Conservation (phyloP, 2,888 invertebrate genomes). For the Dryococelus australis region DNA sequence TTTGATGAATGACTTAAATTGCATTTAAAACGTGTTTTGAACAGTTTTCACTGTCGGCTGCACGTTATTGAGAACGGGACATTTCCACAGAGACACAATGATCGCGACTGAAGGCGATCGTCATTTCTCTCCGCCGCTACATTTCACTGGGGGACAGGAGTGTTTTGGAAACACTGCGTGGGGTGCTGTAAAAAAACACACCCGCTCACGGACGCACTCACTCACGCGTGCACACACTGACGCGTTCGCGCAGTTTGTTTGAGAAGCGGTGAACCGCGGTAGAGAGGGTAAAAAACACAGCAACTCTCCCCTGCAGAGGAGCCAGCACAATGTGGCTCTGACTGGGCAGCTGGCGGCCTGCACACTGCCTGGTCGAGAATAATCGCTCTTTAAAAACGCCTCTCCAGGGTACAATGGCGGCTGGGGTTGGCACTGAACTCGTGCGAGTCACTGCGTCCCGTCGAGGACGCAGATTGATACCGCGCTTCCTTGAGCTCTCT, state of each 20-base stretch:
- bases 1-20: background rate
- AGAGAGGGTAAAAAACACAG: too few relatives aligned
- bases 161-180: background rate
- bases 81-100: background rate
- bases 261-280: background rate
- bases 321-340: too few relatives aligned
- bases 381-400: background rate
- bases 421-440: background rate
- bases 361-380: background rate
- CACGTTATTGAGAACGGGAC: background rate
- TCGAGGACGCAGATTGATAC: background rate
- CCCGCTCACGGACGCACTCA: background rate
- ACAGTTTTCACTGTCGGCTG: background rate
- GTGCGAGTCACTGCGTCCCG: background rate
- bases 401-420: background rate
- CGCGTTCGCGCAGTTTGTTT: background rate
- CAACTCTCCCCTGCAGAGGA: too few relatives aligned
- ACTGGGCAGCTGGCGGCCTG: background rate
- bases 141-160: background rate
- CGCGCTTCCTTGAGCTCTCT: background rate
- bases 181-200: background rate
- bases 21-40: background rate
- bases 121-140: background rate
- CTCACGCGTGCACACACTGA: too few relatives aligned
- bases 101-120: background rate